Evolutionary conservation across 1,140 invertebrate species (phyloP).

Genomic region (Grapholita molesta): DNA sequence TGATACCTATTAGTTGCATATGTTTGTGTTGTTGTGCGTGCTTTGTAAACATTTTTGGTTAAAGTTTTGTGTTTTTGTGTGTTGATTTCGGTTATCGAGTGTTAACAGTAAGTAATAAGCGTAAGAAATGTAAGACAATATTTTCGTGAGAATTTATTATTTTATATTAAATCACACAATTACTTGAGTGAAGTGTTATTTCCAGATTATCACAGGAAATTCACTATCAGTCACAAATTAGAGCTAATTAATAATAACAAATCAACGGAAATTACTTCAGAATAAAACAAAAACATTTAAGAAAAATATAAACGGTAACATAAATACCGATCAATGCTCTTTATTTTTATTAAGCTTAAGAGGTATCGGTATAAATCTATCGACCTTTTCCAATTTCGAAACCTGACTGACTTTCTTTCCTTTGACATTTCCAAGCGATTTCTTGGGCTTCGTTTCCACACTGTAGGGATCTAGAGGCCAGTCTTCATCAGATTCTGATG

Average conservation of each 20-base stretch:
- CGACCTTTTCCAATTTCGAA: background rate
- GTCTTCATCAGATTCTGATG: background rate
- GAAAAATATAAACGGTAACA: background rate
- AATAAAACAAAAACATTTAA: background rate
- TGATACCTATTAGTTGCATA: background rate
- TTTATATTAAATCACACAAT: background rate
- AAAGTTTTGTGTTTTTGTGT: background rate
- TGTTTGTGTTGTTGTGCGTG: background rate
- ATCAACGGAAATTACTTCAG: background rate
- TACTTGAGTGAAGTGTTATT: background rate
- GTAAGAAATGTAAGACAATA: background rate
- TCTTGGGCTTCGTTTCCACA: background rate
- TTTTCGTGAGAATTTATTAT: background rate
- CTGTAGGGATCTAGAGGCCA: background rate
- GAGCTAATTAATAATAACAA: background rate
- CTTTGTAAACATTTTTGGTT: background rate
- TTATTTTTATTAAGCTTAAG: constrained; percentile 39
- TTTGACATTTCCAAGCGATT: background rate
- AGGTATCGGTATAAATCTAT: constrained; percentile 42
- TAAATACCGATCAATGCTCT: constrained; percentile 13
- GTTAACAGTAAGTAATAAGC: background rate
- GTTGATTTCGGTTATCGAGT: background rate
- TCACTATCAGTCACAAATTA: background rate
- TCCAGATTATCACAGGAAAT: background rate
- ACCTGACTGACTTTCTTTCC: constrained; percentile 10